These are phyloP conservation scores for Anolis sagrei DNA, from an alignment of 2,113 vertebrate genomes.

Conservation along the genomic window DNA sequence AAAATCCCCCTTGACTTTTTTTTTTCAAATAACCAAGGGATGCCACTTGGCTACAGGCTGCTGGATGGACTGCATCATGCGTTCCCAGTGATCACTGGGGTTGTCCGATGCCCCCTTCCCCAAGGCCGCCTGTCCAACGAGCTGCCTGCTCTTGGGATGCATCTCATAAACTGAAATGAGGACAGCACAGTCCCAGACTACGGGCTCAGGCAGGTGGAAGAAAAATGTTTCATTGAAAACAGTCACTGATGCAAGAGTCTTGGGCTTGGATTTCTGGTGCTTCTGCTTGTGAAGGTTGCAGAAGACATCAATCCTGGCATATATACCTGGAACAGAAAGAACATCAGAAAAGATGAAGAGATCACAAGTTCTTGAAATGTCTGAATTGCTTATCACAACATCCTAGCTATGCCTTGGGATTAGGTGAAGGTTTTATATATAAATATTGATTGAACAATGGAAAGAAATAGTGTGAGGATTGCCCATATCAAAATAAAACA, in stretches of 20 bases:
- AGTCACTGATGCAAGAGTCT: constrained; percentile 59
- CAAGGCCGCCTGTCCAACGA: constrained; percentile 75
- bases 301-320: constrained; percentile 73
- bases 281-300: constrained; percentile 76
- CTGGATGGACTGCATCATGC: constrained; percentile 77
- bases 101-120: constrained; percentile 62
- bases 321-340: constrained; percentile 64
- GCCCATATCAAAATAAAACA: not conserved
- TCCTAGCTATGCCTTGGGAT: not conserved
- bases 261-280: constrained; percentile 76
- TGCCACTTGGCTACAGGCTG: constrained; percentile 83
- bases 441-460: not conserved
- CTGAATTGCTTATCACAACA: not conserved
- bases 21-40: constrained; percentile 64
- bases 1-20: not conserved
- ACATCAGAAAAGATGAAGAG: not conserved
- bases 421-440: not conserved
- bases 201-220: constrained; percentile 74
- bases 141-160: constrained; percentile 62
- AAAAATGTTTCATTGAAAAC: constrained; percentile 80
- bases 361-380: not conserved
- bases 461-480: not conserved
- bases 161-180: constrained; percentile 74
- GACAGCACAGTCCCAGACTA: constrained; percentile 70
- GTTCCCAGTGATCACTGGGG: constrained; percentile 75